Base-by-base conservation (phyloP, 2,888 invertebrate species). In the Cataglyphis cursor region DNA sequence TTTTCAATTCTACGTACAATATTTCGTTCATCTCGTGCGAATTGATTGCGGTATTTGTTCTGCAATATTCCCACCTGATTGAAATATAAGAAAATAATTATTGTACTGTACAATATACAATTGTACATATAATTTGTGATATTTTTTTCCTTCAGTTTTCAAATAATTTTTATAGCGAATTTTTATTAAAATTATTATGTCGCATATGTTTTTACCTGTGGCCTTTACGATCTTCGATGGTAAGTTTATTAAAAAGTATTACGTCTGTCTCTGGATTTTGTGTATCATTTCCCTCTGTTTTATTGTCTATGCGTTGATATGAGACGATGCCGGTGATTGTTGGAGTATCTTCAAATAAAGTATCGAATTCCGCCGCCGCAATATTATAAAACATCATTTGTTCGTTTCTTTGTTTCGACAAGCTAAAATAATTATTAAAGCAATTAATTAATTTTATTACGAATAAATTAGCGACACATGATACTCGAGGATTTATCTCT, bases 181-280 rank as follows among this genome's bases (percentile, higher is more conserved):
- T 44, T 74, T 15, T 28, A 51, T 21, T 24, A 18, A 12, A 51
- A n/a, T 68, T 44, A 35, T 64, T 59, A 24, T 61, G 0, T 2
- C 8, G 15, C 15, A 1, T 18, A 57, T 81, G 18, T 51, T 4
- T 44, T 38, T 89, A 93, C 95, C 93, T 94, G 76, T 94, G 91
- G 41, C 93, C 93, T 72, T 87, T 92, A 61, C 94, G 90, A 87
- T 95, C 93, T 83, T 94, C 94, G 21, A 95, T 68, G 3, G 83
- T 35, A 35, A 95, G 83, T 86, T 91, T 91, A 72, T 93, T 89
- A 21, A 95, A 12, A 12, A 91, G 81, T n/a, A 94, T 65, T 15
- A 78, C 85, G 12, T 88, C 75, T 8, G 85, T 81, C 35, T 87
- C 82, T 44, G 89, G 70, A 68, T 86, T 83, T 35, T 80, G 76